Evolutionary conservation across 2,888 invertebrate genomes (phyloP).

Genomic region (Ischnus inquisitorius): DNA sequence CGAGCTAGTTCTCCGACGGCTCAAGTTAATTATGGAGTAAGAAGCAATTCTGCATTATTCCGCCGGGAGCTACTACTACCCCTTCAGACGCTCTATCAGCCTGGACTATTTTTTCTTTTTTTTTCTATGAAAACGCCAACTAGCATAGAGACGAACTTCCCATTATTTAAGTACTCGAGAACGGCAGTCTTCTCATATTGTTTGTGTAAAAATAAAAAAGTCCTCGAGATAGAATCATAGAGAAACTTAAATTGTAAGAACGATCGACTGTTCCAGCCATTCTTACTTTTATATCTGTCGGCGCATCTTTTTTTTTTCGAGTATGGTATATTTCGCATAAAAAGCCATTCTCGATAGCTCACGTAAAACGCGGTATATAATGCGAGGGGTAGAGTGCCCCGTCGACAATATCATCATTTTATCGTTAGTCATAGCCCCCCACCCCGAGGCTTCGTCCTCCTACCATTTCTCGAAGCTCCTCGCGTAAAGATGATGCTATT

Average conservation of each 20-base stretch:
- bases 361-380: not conserved
- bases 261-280: not conserved
- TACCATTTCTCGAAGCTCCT: slow-evolving; percentile 19
- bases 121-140: not conserved
- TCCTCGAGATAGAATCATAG: not conserved
- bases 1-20: slow-evolving; percentile 55
- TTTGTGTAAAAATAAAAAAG: not conserved
- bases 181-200: not conserved
- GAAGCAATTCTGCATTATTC: slow-evolving; percentile 66
- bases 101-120: not conserved
- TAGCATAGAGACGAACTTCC: not conserved
- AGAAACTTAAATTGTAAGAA: not conserved
- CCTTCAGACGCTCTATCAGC: not conserved
- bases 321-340: not conserved
- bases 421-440: slow-evolving; percentile 4
- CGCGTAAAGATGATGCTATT: slow-evolving; percentile 45
- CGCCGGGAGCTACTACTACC: slow-evolving; percentile 36
- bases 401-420: slow-evolving; percentile 25
- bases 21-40: slow-evolving; percentile 68
- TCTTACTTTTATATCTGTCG: not conserved
- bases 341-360: not conserved
- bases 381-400: not conserved
- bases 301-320: not conserved
- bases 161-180: not conserved
- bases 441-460: not conserved